Evolutionary conservation across 1,140 invertebrate genomes (phyloP), one percentile per base, ranked within the genome.

Genomic region (fruit fly (Drosophila melanogaster)): DNA sequence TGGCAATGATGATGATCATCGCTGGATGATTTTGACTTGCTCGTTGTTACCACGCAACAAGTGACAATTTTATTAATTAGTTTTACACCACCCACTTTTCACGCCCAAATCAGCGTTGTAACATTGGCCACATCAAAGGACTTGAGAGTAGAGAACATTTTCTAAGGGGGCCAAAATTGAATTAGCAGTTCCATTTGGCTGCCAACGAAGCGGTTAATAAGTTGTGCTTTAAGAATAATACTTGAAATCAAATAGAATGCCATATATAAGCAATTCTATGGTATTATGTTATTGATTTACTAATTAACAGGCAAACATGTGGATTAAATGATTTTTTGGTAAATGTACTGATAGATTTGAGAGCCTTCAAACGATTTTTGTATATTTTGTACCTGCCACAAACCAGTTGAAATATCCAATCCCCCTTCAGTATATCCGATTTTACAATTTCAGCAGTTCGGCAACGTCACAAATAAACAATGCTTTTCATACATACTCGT

Each of bases 61-160:
- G 73, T 76, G 73, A 54, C 54, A 66, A 58, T 76, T 76, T 75
- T 55, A 74, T 76, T 76, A 76, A 76, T 76, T 76, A 57, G 41
- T 53, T 17, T 26, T 41, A 50, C 64, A 69, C 37, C 61, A 30
- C 8, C 30, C 67, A 37, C 49, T 41, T 17, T 19, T 40, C 46
- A 19, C 35, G 14, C 49, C 19, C 22, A 15, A 24, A 24, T 14
- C 30, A 10, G 17, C 17, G 37, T 15, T 14, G 6, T 24, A 33
- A 38, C 15, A 24, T 43, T 17, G 43, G 12, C 38, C 46, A 38
- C 33, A 38, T 26, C 69, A 43, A 57, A 70, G 37, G 24, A 17
- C n/a, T n/a, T 26, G 0, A 3, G 4, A 38, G 6, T 26, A 12
- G 41, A 30, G 7, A 30, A 30, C 26, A 30, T 30, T 30, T 30